Base-by-base conservation (phyloP, 2,888 invertebrate genomes). In the Scelioninae gen. 1 region DNA sequence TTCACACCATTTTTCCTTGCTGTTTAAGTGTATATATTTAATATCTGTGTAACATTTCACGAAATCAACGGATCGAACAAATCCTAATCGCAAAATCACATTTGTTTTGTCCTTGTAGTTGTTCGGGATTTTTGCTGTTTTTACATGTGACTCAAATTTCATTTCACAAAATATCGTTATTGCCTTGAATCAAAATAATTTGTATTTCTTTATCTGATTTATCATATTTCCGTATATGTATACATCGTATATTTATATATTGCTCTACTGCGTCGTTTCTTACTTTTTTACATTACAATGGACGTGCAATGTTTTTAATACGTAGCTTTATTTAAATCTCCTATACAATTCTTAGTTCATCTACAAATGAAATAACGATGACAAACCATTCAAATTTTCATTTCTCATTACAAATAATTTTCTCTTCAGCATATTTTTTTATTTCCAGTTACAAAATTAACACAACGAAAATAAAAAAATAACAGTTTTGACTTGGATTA, bases 1-100 rank as follows among this genome's bases (percentile, higher is more conserved):
- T 88, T 89, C 85, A 89, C 87, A 88, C 87, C 88, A 89, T 85
- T 77, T 87, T 85, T 86, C 87, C 80, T 85, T 87, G 82, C 85
- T 85, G 84, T 78, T 78, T 83, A 77, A 72, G 75, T 72, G 72
- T 76, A 72, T 81, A 76, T 83, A 72, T 76, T 84, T 40, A 77
- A 77, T 76, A 82, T 82, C 71, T 82, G 77, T 82, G 72, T 74
- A 82, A 82, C 84, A 83, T 72, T 71, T 77, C 84, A 84, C 83
- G 72, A 84, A 86, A 86, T 60, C 82, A 81, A 82, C 63, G 62
- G 60, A 76, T 68, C 56, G 56, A 83, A 74, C 76, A 80, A 79
- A 82, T 79, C 58, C 56, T 79, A 84, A 84, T 84, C 78, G 74
- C 83, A 66, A 83, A 83, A 85, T 86, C 83, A 83, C 80, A 79